These are phyloP conservation scores for Plecturocebus donacophilus DNA, from an alignment of 2,113 vertebrate genomes.

Conservation along the genomic window DNA sequence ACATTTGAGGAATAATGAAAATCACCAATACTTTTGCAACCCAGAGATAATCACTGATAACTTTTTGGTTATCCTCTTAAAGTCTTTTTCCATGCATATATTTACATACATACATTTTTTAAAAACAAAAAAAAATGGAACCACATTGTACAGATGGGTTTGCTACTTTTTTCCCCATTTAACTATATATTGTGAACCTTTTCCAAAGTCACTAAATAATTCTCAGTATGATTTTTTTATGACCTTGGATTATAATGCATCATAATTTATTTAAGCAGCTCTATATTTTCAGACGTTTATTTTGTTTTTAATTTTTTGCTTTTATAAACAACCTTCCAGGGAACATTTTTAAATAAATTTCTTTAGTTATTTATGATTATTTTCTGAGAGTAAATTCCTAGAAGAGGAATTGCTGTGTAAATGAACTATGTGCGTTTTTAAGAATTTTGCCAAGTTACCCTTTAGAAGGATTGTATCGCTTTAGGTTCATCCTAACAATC, in stretches of 20 bases:
- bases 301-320: constrained; percentile 75
- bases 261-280: constrained; percentile 53
- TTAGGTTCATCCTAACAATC: neutral
- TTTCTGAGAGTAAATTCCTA: constrained; percentile 58
- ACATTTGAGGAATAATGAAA: constrained; percentile 68
- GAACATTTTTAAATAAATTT: constrained; percentile 72
- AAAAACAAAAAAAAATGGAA: neutral
- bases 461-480: neutral
- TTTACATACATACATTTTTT: constrained; percentile 65
- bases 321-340: constrained; percentile 76
- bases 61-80: constrained; percentile 66
- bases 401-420: neutral
- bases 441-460: constrained; percentile 11
- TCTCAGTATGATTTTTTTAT: constrained; percentile 19
- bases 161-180: neutral
- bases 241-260: neutral
- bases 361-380: constrained; percentile 66
- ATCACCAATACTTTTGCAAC: constrained; percentile 17
- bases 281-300: constrained; percentile 71
- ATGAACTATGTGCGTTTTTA: neutral
- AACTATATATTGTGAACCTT: constrained; percentile 43
- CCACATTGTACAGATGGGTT: neutral
- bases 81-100: constrained; percentile 61
- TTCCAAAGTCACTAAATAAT: constrained; percentile 46
- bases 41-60: constrained; percentile 67